Base-by-base conservation (phyloP, 2,797 vertebrate species). In the Novumbra hubbsi region DNA sequence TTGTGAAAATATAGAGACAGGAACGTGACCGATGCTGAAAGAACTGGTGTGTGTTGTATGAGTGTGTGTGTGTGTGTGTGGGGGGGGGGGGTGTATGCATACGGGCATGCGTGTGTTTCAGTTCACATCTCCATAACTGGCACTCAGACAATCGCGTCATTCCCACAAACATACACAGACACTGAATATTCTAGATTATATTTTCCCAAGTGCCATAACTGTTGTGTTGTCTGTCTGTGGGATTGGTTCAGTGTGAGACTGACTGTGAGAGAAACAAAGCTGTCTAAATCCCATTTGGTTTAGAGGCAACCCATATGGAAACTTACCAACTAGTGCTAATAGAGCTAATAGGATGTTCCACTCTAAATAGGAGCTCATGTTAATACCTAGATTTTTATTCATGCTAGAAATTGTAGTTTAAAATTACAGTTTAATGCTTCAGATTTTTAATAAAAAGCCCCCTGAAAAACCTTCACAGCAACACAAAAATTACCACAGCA, bases 351-450 rank as follows among this genome's bases (percentile, higher is more conserved):
- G 94, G 94, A 95, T 95, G 94, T 94, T 95, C 93, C 93, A 95
- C 92, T 92, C 91, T 94, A 93, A 95, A 94, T 92, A 91, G 92
- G 89, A 92, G 93, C 93, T 93, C 91, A 89, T 94, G 93, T 93
- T 94, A 94, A 94, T 94, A 93, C 92, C 90, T 88, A 90, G 93
- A 92, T 94, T 94, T 93, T 92, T 94, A 94, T 95, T 95, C 93
- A 94, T 92, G 92, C 92, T 94, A 91, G 92, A 93, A 94, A 95
- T 94, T 94, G 93, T 94, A 94, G 93, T 93, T 96, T 98, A 95
- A 94, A 96, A 95, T 95, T 95, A 96, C 95, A 96, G 93, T 96
- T 96, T 96, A 97, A 97, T 97, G 96, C 96, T 97, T 95, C 91
- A 92, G 95, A 96, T 97, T 96, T 97, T 97, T 96, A 95, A 97